phyloP scores from a whole-genome alignment of 2,888 invertebrate genomes.

The Polylopha cassiicola region DNA sequence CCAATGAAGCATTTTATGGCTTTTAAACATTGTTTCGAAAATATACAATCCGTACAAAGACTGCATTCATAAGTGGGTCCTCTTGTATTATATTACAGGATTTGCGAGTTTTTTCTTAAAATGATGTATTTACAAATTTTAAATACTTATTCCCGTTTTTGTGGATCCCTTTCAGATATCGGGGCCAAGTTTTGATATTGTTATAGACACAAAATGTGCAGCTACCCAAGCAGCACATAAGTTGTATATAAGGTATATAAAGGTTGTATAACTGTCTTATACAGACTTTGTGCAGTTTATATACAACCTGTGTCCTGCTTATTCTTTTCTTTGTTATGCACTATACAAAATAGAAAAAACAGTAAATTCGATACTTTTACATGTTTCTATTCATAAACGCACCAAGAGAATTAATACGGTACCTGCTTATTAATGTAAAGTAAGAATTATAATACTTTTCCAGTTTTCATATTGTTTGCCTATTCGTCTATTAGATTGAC shows the following conservation, averaged over 20 bases:
- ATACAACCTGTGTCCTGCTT: background rate
- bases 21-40: slow-evolving; percentile 53
- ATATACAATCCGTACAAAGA: slow-evolving; percentile 65
- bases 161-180: slow-evolving; percentile 52
- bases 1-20: slow-evolving; percentile 39
- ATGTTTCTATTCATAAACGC: slow-evolving; percentile 28
- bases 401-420: slow-evolving; percentile 56
- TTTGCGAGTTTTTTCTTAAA: slow-evolving; percentile 52
- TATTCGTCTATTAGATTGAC: slow-evolving; percentile 28
- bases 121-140: slow-evolving; percentile 55
- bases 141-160: slow-evolving; percentile 52
- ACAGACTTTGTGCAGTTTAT: too few relatives aligned
- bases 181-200: slow-evolving; percentile 73
- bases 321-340: slow-evolving; percentile 22
- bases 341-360: slow-evolving; percentile 4
- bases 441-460: slow-evolving; percentile 39
- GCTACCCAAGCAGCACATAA: too few relatives aligned
- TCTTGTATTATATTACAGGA: slow-evolving; percentile 47
- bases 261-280: too few relatives aligned
- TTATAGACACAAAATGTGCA: slow-evolving; percentile 40
- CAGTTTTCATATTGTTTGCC: slow-evolving; percentile 39
- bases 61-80: slow-evolving; percentile 61
- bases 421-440: slow-evolving; percentile 63
- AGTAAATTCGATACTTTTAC: slow-evolving; percentile 14
- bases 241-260: too few relatives aligned